A percentile compares a stretch with the other conserved stretches of the same genome.
Evolutionary conservation across 2,888 invertebrate genomes (phyloP).

Genomic region (Atethmia centrago): DNA sequence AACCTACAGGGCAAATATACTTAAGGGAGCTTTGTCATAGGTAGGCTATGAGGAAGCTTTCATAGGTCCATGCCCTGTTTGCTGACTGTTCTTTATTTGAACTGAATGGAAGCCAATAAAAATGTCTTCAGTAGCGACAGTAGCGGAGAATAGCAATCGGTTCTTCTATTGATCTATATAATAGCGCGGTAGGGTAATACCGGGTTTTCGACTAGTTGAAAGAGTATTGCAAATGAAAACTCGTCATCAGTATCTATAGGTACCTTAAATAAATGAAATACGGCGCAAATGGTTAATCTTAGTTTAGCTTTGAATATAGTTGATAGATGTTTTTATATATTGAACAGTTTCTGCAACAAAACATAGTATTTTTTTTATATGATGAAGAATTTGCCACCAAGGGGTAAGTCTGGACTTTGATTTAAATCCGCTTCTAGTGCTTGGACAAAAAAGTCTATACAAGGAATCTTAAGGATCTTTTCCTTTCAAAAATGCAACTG

Average conservation of each 20-base stretch:
- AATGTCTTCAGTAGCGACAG: background rate
- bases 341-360: background rate
- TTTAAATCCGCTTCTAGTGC: background rate
- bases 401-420: background rate
- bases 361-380: background rate
- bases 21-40: background rate
- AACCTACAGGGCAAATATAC: too few relatives aligned
- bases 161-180: background rate
- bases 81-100: background rate
- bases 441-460: background rate
- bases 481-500: too few relatives aligned
- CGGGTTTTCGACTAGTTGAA: background rate
- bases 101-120: background rate
- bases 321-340: background rate
- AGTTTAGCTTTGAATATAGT: slow-evolving; percentile 1
- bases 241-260: background rate
- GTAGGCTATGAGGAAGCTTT: background rate
- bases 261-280: background rate
- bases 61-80: background rate
- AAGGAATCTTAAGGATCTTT: too few relatives aligned
- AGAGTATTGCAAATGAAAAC: background rate
- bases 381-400: background rate
- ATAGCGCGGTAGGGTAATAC: background rate
- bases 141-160: slow-evolving; percentile 1
- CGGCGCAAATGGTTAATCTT: too few relatives aligned